Conservation (phyloP, 2,113 vertebrate genomes). For the Caretta caretta region DNA sequence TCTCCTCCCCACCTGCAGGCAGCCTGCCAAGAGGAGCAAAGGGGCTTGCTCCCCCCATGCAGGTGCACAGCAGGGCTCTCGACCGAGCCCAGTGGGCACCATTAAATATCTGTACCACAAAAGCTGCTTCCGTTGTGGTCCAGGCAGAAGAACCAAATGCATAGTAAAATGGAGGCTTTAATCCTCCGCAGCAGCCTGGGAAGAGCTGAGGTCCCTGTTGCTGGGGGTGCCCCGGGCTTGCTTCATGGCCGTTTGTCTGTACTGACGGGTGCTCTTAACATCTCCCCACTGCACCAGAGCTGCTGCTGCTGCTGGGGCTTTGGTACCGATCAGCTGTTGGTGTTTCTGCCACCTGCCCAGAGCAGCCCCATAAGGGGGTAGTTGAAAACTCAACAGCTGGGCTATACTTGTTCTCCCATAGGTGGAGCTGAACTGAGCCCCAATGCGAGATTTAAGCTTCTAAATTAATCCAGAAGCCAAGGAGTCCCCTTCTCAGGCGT, state of each 20-base stretch:
- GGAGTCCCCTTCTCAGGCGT: background rate
- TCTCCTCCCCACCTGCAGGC: accelerated
- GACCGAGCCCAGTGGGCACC: background rate
- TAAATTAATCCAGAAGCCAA: background rate
- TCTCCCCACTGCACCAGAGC: background rate
- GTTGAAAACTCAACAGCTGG: accelerated
- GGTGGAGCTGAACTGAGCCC: accelerated
- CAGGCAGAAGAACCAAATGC: accelerated
- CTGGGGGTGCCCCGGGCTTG: background rate
- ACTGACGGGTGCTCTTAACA: background rate
- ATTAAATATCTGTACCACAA: accelerated
- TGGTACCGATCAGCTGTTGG: accelerated
- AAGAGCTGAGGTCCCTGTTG: background rate
- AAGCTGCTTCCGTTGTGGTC: background rate
- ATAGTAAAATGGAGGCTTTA: background rate
- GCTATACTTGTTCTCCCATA: accelerated
- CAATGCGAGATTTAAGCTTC: accelerated
- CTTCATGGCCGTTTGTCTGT: accelerated
- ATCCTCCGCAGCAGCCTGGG: background rate
- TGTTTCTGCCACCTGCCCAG: background rate
- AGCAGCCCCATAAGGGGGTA: accelerated
- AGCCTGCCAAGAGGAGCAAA: background rate
- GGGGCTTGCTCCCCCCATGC: background rate
- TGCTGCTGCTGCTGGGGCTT: accelerated
- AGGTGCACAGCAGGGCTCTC: no score